Evolutionary conservation across 2,888 invertebrate genomes (phyloP), one percentile per base, ranked within the genome.

Genomic region (Troides aeacus): DNA sequence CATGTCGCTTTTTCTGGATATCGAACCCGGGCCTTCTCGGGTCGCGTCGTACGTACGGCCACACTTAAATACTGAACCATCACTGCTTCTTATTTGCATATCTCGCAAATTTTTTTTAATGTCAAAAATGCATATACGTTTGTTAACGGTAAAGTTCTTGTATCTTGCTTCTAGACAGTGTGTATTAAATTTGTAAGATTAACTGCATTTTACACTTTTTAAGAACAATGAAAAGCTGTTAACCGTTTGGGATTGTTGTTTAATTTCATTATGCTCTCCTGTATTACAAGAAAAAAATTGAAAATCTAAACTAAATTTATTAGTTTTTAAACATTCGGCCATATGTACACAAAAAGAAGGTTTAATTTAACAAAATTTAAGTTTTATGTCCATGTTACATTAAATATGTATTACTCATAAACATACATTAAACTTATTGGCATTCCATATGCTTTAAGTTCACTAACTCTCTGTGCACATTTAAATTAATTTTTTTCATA

Each of bases 171-270:
- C 15, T 66, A 65, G 62, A 69, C 36, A 17, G 65, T 58, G 50
- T 69, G 57, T 58, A 58, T 65, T 58, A 58, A 69, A 69, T 66
- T 58, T 39, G 63, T 69, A 46, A 66, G 53, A 66, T 65, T 66
- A 58, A 61, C 24, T 66, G 62, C 62, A 66, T 70, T 65, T 70
- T 66, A 62, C 66, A 58, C 62, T 58, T 58, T 63, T 62, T 62
- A 66, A 66, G 62, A 62, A 64, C 65, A 62, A 65, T 66, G 56
- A 68, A 70, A 62, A 70, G 59, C 59, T 66, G 66, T 66, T 70
- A 66, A 66, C 59, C 58, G 69, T 66, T 70, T 62, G 62, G 50
- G 58, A 66, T 50, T 50, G 50, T 62, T 70, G 66, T 70, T 70
- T 70, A 69, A 62, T 70, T 62, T 24, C 62, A 23, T 70, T 56